phyloP scores from a whole-genome alignment of 2,113 vertebrate genomes.

The Limnothrissa miodon region DNA sequence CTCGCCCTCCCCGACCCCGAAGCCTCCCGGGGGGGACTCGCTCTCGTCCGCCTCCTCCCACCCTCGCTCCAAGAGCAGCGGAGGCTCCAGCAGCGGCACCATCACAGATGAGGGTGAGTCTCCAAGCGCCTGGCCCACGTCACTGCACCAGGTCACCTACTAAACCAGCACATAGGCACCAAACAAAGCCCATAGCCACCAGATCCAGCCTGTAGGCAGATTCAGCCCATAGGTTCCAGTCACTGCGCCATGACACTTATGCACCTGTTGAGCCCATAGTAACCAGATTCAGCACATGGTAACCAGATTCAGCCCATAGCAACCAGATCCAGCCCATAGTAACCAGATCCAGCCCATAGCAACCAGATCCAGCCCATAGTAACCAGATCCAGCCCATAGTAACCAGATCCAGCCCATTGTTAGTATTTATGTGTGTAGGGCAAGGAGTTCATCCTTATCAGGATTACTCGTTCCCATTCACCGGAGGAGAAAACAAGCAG shows the following conservation, averaged over 20 bases:
- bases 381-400: not conserved
- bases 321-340: not conserved
- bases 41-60: constrained; percentile 87
- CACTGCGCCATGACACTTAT: too few species aligned
- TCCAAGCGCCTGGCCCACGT: not conserved
- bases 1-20: constrained; percentile 76
- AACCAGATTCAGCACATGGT: not conserved
- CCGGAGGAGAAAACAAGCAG: too few species aligned
- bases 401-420: too few species aligned
- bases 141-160: not conserved
- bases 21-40: constrained; percentile 73
- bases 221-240: too few species aligned
- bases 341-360: not conserved
- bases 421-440: not conserved
- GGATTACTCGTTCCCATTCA: too few species aligned
- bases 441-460: not conserved
- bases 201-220: not conserved
- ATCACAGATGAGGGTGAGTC: constrained; percentile 90
- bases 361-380: not conserved
- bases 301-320: not conserved
- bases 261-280: not conserved
- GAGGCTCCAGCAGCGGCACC: constrained; percentile 94
- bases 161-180: not conserved
- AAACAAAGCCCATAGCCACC: not conserved
- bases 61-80: constrained; percentile 89